These are phyloP conservation scores for Pristionchus fissidentatus DNA, from an alignment of 2,888 invertebrate genomes.

Conservation along the genomic window DNA sequence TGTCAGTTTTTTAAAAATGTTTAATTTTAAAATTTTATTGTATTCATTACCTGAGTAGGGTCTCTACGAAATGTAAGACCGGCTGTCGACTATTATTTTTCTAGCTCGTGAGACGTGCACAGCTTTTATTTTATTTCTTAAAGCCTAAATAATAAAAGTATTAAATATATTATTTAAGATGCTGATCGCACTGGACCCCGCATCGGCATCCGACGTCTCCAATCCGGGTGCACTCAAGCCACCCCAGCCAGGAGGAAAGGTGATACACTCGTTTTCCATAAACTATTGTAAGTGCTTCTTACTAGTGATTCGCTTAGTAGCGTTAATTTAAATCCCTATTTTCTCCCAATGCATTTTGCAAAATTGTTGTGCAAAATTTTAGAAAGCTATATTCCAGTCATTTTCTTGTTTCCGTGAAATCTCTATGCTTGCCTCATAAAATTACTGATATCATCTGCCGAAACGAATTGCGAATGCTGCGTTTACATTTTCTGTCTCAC, in stretches of 20 bases:
- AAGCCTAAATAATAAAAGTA: too few species aligned
- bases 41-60: too few species aligned
- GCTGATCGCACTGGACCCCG: constrained; percentile 42
- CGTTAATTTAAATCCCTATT: too few species aligned
- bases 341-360: too few species aligned
- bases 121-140: neutral
- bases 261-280: neutral
- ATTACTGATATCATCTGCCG: too few species aligned
- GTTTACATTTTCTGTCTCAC: too few species aligned
- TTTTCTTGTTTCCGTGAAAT: too few species aligned
- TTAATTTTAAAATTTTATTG: neutral
- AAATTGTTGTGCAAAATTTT: too few species aligned
- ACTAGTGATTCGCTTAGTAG: neutral
- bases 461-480: too few species aligned
- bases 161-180: constrained; percentile 41
- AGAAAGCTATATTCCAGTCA: too few species aligned
- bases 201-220: constrained; percentile 46
- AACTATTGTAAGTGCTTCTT: neutral
- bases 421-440: too few species aligned
- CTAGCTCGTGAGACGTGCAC: neutral
- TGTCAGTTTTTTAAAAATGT: constrained; percentile 83
- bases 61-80: neutral
- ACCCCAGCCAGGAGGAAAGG: constrained; percentile 50
- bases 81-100: neutral
- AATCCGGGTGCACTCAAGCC: constrained; percentile 53